These are phyloP conservation scores for Etia nguti DNA, from an alignment of 2,113 vertebrate genomes.

Conservation along the genomic window DNA sequence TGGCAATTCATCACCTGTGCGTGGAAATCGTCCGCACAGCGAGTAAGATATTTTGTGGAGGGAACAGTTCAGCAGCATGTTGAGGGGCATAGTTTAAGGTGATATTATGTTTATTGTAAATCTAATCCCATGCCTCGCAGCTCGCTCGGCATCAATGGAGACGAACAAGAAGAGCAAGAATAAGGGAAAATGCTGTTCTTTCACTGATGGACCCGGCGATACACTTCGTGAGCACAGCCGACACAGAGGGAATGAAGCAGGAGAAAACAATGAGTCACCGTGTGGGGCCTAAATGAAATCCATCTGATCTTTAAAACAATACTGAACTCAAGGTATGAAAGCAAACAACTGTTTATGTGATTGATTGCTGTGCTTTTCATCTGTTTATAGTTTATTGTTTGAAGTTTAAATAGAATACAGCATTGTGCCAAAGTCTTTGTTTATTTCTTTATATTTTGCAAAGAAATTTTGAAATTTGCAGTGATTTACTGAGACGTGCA, in stretches of 20 bases:
- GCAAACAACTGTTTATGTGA: not conserved
- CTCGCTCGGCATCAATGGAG: not conserved
- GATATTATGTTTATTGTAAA: not conserved
- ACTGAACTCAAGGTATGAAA: not conserved
- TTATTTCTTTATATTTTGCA: not conserved
- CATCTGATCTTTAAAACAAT: not conserved
- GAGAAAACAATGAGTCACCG: slow-evolving; percentile 10
- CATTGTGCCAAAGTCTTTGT: not conserved
- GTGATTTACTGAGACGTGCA: not conserved
- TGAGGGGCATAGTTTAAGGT: not conserved
- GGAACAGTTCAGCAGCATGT: not conserved
- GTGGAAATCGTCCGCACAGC: not conserved
- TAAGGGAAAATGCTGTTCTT: not conserved
- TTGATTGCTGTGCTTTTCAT: not conserved
- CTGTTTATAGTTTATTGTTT: not conserved
- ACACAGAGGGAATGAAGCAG: not conserved
- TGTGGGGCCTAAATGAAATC: not conserved
- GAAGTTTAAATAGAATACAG: not conserved
- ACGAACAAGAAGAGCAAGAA: not conserved
- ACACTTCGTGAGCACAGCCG: not conserved
- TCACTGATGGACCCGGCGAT: not conserved
- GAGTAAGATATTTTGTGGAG: not conserved
- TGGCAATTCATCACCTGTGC: not conserved
- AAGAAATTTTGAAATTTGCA: not conserved
- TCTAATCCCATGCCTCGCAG: not conserved